These are phyloP conservation scores for Leptoclinus maculatus DNA, from an alignment of 2,797 vertebrate genomes.

Conservation along the genomic window DNA sequence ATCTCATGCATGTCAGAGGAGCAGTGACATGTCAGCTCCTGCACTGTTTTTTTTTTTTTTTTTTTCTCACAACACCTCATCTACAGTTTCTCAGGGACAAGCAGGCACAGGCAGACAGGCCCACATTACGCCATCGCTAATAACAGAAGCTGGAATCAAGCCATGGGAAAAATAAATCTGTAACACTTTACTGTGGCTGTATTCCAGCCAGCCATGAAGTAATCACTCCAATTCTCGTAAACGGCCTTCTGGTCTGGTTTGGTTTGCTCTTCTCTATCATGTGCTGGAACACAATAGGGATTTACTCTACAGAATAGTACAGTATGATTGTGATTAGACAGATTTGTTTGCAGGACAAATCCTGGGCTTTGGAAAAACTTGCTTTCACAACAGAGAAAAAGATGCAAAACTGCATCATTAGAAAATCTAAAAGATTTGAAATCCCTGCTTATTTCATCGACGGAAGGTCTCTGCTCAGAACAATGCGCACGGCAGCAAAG, in stretches of 20 bases:
- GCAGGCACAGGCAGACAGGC: conserved; percentile 64
- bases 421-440: neutral
- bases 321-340: neutral
- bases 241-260: conserved; percentile 31
- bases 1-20: conserved; percentile 43
- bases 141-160: conserved; percentile 69
- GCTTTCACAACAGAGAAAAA: no score
- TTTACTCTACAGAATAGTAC: conserved; percentile 5
- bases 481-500: neutral
- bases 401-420: neutral
- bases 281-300: conserved; percentile 21
- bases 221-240: conserved; percentile 59
- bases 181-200: conserved; percentile 57
- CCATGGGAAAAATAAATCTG: conserved; percentile 81
- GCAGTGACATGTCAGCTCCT: conserved; percentile 65
- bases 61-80: conserved; percentile 61
- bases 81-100: conserved; percentile 71
- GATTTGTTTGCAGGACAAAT: neutral
- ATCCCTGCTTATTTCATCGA: neutral
- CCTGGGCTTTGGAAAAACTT: neutral
- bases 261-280: conserved; percentile 22
- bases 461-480: neutral
- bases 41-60: conserved; percentile 16
- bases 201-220: conserved; percentile 54
- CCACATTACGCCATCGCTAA: conserved; percentile 68